Base-by-base conservation (phyloP, 2,113 vertebrate genomes). In the Cebidichthys violaceus region DNA sequence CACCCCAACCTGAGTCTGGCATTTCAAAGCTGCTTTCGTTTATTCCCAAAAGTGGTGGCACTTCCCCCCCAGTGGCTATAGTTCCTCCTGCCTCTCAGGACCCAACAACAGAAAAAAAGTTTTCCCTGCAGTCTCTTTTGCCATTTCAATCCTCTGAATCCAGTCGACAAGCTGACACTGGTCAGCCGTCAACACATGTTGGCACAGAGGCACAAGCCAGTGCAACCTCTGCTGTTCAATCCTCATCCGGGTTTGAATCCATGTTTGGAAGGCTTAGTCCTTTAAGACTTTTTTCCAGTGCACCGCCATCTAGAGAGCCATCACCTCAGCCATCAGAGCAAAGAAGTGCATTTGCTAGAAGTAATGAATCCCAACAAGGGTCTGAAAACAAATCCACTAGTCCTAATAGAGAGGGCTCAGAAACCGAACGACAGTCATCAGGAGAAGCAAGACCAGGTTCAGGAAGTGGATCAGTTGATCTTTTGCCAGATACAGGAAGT, bases 221-320 rank as follows among this genome's bases (percentile, higher is more conserved):
- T 4, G n/a, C 76, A 75, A 9, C 86, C 7, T 24, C 83, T 57
- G 9, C 55, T 60, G 83, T 75, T 59, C 92, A 86, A 81, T 70
- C 95, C 8, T 81, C 91, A 72, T 96, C 95, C 0, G 91, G 96
- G 64, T 91, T 98, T 70, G 96, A 96, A 77, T 96, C 97, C 18
- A 92, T 98, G 88, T 89, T 97, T 20, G 96, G 94, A 78, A 94
- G 94, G 74, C 89, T 98, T 59, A 97, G 95, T 88, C 95, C 97
- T 80, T 88, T 98, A 81, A 94, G 93, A 73, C 84, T 95, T 66
- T 96, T 96, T 82, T 93, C 93, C 10, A 93, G 90, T 75, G 62
- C 94, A 85, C 85, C 94, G 11, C n/a, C 86, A 71, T 82, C 90
- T 9, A 85, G 83, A 83, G 90, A 93, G 22, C 70, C 90, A 8